Evolutionary conservation across 2,113 vertebrate species (phyloP).

Genomic region (Pelecanus crispus): DNA sequence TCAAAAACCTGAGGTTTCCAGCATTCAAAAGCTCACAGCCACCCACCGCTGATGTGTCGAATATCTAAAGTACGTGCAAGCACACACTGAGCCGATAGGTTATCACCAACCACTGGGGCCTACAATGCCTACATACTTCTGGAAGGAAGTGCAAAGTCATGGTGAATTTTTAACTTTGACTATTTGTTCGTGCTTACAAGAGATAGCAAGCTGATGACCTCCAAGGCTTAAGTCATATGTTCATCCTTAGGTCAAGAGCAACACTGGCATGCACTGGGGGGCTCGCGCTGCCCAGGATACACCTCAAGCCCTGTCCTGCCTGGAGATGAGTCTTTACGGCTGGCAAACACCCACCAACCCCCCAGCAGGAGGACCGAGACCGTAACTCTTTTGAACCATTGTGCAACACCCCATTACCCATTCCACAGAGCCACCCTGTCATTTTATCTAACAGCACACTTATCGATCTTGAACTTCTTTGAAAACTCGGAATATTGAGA

Average conservation of each 20-base stretch:
- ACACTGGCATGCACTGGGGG: not conserved
- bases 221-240: not conserved
- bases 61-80: not conserved
- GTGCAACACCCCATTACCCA: not conserved
- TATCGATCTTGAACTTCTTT: not conserved
- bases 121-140: not conserved
- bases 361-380: not conserved
- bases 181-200: not conserved
- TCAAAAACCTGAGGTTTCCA: not conserved
- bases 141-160: not conserved
- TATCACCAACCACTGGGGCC: not conserved
- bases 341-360: not conserved
- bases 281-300: not conserved
- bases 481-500: not conserved
- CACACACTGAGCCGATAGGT: not conserved
- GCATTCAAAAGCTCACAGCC: not conserved
- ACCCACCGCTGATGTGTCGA: accelerated
- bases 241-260: not conserved
- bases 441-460: not conserved
- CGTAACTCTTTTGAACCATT: not conserved
- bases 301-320: not conserved
- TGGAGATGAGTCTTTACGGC: not conserved
- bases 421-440: not conserved
- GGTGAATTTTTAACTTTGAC: not conserved
- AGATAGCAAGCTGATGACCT: not conserved